phyloP scores from a whole-genome alignment of 2,888 invertebrate genomes.

The Mythimna albipuncta region DNA sequence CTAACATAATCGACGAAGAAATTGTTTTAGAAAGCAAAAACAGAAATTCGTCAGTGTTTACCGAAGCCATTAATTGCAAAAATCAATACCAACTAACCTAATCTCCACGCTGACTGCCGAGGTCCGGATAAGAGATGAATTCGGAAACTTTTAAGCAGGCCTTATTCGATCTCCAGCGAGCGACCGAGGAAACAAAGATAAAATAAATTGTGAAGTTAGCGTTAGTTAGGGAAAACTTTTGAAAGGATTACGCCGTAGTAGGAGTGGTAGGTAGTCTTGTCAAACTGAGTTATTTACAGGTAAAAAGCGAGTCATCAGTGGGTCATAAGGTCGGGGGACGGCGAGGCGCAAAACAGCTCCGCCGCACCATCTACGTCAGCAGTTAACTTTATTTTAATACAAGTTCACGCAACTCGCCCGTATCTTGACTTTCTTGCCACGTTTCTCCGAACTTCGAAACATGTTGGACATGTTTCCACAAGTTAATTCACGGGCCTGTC shows the following conservation, averaged over 20 bases:
- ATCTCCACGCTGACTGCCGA: slow-evolving; percentile 49
- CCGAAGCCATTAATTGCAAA: slow-evolving; percentile 29
- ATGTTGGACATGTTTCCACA: slow-evolving; percentile 78
- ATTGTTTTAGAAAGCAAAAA: slow-evolving; percentile 9
- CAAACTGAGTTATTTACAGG: slow-evolving; percentile 58
- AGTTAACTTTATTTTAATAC: slow-evolving; percentile 80
- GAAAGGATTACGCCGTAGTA: slow-evolving; percentile 62
- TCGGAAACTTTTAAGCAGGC: slow-evolving; percentile 63
- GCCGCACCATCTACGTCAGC: slow-evolving; percentile 67
- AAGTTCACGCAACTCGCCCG: slow-evolving; percentile 76
- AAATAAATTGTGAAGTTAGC: slow-evolving; percentile 65
- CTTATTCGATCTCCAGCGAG: slow-evolving; percentile 61
- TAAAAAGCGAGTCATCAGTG: slow-evolving; percentile 55
- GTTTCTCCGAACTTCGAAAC: slow-evolving; percentile 77
- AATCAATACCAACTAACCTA: slow-evolving; percentile 56
- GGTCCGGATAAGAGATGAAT: slow-evolving; percentile 59
- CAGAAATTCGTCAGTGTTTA: slow-evolving; percentile 16
- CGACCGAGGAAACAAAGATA: slow-evolving; percentile 63
- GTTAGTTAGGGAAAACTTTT: slow-evolving; percentile 62
- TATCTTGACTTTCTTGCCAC: slow-evolving; percentile 78
- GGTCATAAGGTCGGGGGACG: slow-evolving; percentile 40
- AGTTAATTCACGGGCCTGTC: slow-evolving; percentile 76
- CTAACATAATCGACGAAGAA: not conserved
- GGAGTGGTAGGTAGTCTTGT: slow-evolving; percentile 41
- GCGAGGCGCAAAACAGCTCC: slow-evolving; percentile 54